Percentiles rank a stretch among this genome's conserved stretches.
Evolutionary conservation across 2,888 invertebrate genomes (phyloP).

Genomic region (Euproctis similis): DNA sequence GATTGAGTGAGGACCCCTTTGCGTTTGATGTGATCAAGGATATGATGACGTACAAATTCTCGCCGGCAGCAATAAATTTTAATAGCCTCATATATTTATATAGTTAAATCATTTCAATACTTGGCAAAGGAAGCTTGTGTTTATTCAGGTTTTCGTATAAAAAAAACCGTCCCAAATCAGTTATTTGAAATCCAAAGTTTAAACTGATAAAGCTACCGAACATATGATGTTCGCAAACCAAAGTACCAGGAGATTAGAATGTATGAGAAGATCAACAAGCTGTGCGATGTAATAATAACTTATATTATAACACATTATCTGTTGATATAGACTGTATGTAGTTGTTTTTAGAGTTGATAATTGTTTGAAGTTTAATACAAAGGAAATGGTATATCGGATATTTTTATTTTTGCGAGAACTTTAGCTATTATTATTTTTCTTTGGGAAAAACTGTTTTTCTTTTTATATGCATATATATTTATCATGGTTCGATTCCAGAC

Average conservation of each 20-base stretch:
- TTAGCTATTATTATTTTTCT: too few species aligned
- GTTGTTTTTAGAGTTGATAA: too few species aligned
- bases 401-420: too few species aligned
- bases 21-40: conserved; percentile 22
- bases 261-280: conserved; percentile 1
- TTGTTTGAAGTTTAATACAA: too few species aligned
- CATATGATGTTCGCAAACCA: conserved; percentile 1
- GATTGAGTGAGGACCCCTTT: conserved; percentile 34
- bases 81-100: conserved; percentile 1
- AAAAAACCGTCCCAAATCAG: conserved; percentile 1
- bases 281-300: too few species aligned
- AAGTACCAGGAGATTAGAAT: conserved; percentile 3
- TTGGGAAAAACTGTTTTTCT: too few species aligned
- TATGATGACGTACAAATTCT: conserved; percentile 1
- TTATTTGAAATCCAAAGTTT: background rate
- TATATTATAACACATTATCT: too few species aligned
- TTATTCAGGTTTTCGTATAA: conserved; percentile 5
- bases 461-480: too few species aligned
- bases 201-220: conserved; percentile 1
- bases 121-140: conserved; percentile 2
- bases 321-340: too few species aligned
- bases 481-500: too few species aligned
- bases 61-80: background rate
- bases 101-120: conserved; percentile 2
- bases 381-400: too few species aligned